phyloP scores from a whole-genome alignment of 1,140 invertebrate species.

The Drosophila grimshawi region DNA sequence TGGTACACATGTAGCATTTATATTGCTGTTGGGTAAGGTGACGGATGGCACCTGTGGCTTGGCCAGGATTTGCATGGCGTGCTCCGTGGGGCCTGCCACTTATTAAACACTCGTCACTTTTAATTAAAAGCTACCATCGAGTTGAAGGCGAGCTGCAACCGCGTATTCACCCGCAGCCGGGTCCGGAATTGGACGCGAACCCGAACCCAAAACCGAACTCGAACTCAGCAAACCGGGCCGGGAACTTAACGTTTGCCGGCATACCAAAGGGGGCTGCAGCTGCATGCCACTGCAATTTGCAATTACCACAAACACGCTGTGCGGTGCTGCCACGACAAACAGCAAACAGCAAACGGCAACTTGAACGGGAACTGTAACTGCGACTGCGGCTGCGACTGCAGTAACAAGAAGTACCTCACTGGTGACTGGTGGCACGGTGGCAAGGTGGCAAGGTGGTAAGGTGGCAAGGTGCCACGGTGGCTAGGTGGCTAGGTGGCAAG shows the following conservation, averaged over 20 bases:
- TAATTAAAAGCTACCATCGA: slow-evolving; percentile 77
- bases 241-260: not conserved
- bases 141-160: slow-evolving; percentile 25
- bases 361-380: slow-evolving; percentile 24
- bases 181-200: not conserved
- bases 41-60: slow-evolving; percentile 19
- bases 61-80: slow-evolving; percentile 17
- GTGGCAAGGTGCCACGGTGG: not conserved
- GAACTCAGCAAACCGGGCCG: not conserved
- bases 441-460: not conserved
- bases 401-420: slow-evolving; percentile 4
- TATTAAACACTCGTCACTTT: slow-evolving; percentile 84
- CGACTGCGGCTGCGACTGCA: not conserved
- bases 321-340: slow-evolving; percentile 27
- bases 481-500: not conserved
- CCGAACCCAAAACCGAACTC: not conserved
- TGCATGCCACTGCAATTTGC: slow-evolving; percentile 79
- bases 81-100: slow-evolving; percentile 47
- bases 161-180: slow-evolving; percentile 6
- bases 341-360: slow-evolving; percentile 20
- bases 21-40: not conserved
- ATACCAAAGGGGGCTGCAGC: slow-evolving; percentile 31
- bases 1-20: slow-evolving; percentile 2
- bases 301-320: slow-evolving; percentile 78
- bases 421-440: not conserved